Percentiles rank a stretch among this genome's conserved stretches.
These are phyloP conservation scores for Isichthys henryi DNA, from an alignment of 2,113 vertebrate genomes.

Conservation along the genomic window DNA sequence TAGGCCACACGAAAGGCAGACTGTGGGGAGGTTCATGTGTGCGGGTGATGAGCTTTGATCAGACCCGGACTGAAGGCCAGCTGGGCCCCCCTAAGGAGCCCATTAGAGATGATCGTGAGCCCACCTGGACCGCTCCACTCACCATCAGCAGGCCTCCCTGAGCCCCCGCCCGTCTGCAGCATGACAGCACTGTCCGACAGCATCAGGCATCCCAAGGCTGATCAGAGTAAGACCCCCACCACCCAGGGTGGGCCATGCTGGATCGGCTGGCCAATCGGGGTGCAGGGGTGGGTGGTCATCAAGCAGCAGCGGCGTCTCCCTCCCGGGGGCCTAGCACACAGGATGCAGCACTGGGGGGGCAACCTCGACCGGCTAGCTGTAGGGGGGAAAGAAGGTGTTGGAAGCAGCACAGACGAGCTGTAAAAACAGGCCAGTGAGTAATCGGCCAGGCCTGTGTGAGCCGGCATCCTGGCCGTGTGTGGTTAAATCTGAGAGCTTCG, in stretches of 20 bases:
- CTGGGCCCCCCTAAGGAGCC: background rate
- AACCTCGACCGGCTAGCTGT: conserved; percentile 11
- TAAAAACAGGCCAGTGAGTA: conserved; percentile 54
- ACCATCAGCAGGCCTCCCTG: background rate
- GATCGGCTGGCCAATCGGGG: background rate
- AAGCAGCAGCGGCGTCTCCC: background rate
- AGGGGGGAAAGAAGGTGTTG: conserved; percentile 29
- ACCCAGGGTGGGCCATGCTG: background rate
- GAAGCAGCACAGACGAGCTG: conserved; percentile 37
- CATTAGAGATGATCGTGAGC: background rate
- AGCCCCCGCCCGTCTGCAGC: too few species aligned
- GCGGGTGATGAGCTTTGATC: background rate
- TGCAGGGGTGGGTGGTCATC: background rate
- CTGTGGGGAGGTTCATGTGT: background rate
- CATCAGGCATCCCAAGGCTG: background rate
- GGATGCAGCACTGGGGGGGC: conserved; percentile 29
- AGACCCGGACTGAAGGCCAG: background rate
- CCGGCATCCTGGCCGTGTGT: conserved; percentile 52
- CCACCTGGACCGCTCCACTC: background rate
- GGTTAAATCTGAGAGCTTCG: conserved; percentile 56
- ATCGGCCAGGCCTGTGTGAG: conserved; percentile 66
- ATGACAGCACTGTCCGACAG: background rate
- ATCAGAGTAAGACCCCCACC: background rate
- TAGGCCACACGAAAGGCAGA: background rate
- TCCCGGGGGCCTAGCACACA: background rate